Conservation (phyloP, 2,888 invertebrate genomes). For the Diarsia mendica region DNA sequence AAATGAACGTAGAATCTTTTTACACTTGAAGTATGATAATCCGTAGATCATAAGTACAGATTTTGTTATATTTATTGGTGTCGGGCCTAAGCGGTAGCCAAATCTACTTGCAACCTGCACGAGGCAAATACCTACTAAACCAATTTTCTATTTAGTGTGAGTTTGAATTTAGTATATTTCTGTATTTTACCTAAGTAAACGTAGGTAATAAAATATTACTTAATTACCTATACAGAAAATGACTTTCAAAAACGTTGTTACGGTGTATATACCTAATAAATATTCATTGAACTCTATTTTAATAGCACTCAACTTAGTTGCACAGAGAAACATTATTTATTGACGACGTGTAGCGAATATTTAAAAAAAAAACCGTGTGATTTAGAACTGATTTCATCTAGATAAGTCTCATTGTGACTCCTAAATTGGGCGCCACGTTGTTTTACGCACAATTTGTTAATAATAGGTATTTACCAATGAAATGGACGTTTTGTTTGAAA, state of each 20-base stretch:
- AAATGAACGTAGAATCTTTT: too few species aligned
- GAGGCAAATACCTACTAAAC: background rate
- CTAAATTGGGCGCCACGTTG: background rate
- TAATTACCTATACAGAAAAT: background rate
- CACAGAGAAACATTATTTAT: background rate
- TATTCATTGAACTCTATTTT: background rate
- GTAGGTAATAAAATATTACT: background rate
- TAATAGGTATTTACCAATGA: too few species aligned
- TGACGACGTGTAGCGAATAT: background rate
- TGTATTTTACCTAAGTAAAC: background rate
- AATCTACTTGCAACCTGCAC: background rate
- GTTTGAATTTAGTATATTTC: background rate
- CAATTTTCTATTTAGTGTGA: background rate
- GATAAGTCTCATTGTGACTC: background rate
- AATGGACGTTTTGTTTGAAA: too few species aligned
- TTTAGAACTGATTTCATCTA: background rate
- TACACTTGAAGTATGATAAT: too few species aligned
- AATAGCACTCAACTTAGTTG: background rate
- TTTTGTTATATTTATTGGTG: too few species aligned
- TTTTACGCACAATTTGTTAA: conserved; percentile 6
- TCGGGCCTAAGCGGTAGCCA: too few species aligned
- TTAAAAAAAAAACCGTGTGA: background rate
- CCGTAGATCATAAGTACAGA: too few species aligned
- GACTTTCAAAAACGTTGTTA: background rate
- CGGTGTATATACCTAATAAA: background rate